phyloP scores from a whole-genome alignment of 2,113 vertebrate genomes.

The Xerus inauris region DNA sequence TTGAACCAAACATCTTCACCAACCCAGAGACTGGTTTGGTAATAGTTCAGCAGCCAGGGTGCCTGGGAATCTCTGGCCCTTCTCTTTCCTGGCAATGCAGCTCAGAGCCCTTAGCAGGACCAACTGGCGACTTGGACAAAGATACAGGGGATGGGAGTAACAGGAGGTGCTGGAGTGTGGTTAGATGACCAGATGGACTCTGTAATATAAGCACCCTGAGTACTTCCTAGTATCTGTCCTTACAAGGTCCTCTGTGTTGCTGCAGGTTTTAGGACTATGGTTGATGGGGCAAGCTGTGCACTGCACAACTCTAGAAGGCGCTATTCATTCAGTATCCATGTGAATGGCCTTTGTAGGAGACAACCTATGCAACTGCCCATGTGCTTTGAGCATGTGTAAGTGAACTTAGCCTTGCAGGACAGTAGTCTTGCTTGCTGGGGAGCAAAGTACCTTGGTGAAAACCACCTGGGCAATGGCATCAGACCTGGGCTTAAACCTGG shows the following conservation, averaged over 20 bases:
- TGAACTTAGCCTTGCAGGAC: background rate
- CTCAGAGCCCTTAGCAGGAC: background rate
- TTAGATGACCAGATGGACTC: background rate
- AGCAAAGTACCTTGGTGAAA: background rate
- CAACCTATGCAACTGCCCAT: background rate
- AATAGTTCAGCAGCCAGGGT: background rate
- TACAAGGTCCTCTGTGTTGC: background rate
- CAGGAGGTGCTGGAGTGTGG: background rate
- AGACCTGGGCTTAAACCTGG: background rate
- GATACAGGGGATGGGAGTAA: accelerated
- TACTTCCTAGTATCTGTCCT: background rate
- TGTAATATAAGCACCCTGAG: background rate
- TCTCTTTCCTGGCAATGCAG: background rate
- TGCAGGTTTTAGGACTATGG: background rate
- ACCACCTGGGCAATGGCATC: background rate
- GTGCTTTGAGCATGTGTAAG: accelerated
- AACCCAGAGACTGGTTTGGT: background rate
- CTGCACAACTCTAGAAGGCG: background rate
- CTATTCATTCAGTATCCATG: background rate
- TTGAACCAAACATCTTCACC: background rate
- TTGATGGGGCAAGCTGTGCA: background rate
- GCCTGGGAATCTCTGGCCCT: background rate
- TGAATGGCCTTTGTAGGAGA: background rate
- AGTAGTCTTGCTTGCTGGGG: accelerated
- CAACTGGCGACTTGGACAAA: background rate